Percentiles rank a stretch among this genome's conserved stretches.
Conservation (phyloP, 2,888 invertebrate species). For the Plebejus melissa region DNA sequence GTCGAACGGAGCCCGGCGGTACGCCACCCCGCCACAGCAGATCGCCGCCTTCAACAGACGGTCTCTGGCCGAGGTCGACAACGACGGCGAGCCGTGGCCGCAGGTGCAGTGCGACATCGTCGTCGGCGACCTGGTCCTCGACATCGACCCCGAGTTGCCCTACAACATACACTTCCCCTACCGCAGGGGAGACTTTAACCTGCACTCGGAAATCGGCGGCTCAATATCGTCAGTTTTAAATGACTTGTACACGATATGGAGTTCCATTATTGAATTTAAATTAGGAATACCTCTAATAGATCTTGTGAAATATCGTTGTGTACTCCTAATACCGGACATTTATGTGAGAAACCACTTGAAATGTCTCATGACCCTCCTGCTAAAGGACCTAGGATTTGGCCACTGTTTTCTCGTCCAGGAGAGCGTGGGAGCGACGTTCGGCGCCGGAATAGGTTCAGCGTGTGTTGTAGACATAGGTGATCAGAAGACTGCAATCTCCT, state of each 20-base stretch:
- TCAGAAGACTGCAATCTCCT: constrained; percentile 96
- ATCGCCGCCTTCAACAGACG: constrained; percentile 92
- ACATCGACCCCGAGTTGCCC: constrained; percentile 82
- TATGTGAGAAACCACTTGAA: constrained; percentile 92
- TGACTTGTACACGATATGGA: constrained; percentile 94
- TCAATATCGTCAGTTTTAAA: constrained; percentile 90
- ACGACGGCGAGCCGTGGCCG: constrained; percentile 80
- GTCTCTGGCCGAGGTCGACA: constrained; percentile 83
- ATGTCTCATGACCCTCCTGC: constrained; percentile 88
- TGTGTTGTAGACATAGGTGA: constrained; percentile 98
- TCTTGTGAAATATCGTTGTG: constrained; percentile 89
- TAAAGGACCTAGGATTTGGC: constrained; percentile 90
- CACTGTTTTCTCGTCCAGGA: constrained; percentile 91
- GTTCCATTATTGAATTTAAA: constrained; percentile 85
- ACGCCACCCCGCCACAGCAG: constrained; percentile 93
- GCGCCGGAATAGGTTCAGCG: constrained; percentile 82
- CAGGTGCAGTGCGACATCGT: constrained; percentile 82
- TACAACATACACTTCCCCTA: constrained; percentile 96
- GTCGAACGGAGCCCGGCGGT: constrained; percentile 87
- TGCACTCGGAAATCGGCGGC: constrained; percentile 91
- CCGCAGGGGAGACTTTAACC: constrained; percentile 90
- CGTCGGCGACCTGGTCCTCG: constrained; percentile 88
- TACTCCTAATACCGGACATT: constrained; percentile 93
- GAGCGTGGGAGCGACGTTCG: constrained; percentile 74
- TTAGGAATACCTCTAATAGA: constrained; percentile 86